A percentile compares a stretch with the other conserved stretches of the same genome.
Evolutionary conservation across 2,797 vertebrate species (phyloP).

Genomic region (Mastacembelus armatus): DNA sequence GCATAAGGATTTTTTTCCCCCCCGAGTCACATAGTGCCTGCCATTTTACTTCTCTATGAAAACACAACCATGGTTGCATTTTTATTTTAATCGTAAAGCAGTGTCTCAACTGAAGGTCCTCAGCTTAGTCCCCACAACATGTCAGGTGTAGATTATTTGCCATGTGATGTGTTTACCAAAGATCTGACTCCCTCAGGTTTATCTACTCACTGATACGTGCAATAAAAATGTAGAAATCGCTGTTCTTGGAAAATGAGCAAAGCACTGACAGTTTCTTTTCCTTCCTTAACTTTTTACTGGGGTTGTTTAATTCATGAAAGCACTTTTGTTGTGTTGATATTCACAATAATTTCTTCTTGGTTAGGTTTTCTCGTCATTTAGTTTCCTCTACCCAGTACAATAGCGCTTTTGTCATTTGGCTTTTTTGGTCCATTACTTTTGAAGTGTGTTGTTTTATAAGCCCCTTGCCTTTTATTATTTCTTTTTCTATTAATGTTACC

Average conservation of each 20-base stretch:
- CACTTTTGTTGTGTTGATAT: slow-evolving; percentile 6
- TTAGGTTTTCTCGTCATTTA: slow-evolving; percentile 40
- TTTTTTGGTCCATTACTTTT: slow-evolving; percentile 49
- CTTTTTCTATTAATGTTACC: slow-evolving; percentile 43
- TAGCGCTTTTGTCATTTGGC: slow-evolving; percentile 46
- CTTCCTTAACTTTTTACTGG: background rate
- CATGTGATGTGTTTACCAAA: slow-evolving; percentile 23
- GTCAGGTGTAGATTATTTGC: slow-evolving; percentile 27
- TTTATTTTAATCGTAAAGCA: slow-evolving; percentile 2
- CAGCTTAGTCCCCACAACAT: slow-evolving; percentile 26
- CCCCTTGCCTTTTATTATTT: slow-evolving; percentile 58
- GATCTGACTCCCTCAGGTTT: slow-evolving; percentile 30
- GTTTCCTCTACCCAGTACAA: slow-evolving; percentile 20
- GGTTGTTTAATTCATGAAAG: slow-evolving; percentile 27
- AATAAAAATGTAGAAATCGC: slow-evolving; percentile 19
- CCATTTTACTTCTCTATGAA: background rate
- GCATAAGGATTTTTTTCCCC: background rate
- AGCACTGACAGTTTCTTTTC: background rate
- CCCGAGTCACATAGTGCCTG: background rate
- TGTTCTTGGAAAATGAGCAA: slow-evolving; percentile 13
- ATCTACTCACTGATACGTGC: slow-evolving; percentile 27
- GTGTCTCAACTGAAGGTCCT: background rate
- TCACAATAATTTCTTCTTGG: slow-evolving; percentile 20
- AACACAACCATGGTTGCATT: background rate
- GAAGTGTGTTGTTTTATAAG: slow-evolving; percentile 56